Evolutionary conservation across 2,888 invertebrate species (phyloP), one percentile per base, ranked within the genome.

Genomic region (Lamellibrachia satsuma): DNA sequence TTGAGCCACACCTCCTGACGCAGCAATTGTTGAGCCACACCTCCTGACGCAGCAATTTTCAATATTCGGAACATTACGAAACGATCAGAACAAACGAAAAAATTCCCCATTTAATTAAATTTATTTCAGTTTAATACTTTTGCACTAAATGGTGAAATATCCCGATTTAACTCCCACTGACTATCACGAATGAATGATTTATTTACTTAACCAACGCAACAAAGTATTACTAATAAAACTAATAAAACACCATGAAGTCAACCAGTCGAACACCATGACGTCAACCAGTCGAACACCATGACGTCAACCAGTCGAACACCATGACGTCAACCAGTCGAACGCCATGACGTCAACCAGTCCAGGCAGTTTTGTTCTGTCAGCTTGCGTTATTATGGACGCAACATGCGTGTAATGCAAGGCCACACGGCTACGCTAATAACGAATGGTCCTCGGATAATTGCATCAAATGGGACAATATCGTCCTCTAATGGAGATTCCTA

Each of bases 391-490:
- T 75, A 75, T 75, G 75, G 75, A 75, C 3, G 75, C 75, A 0
- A 75, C 15, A n/a, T 75, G 75, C 22, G 75, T 15, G 75, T 75
- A 75, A 75, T 75, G 75, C 22, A 6, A 75, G 75, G 22, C 75
- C 75, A n/a, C 22, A 75, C 75, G 4, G 75, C n/a, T 15, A 75
- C 75, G 6, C 75, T 75, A 75, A 75, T 75, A 11, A 22, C 22
- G 75, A 75, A 75, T 75, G n/a, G 75, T 75, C 75, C 22, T 75
- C 75, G 75, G 75, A 75, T 75, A 75, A 75, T 75, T 75, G 75
- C 22, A 75, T 75, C 75, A 75, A 75, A 75, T 75, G 75, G 75
- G 75, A 75, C 75, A 75, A 75, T 75, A 75, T 75, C 75, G 75
- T 22, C 75, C 75, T 75, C 75, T 75, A 75, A 75, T 75, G 75